phyloP scores from a whole-genome alignment of 1,140 invertebrate genomes.

The Oryzaephilus surinamensis region DNA sequence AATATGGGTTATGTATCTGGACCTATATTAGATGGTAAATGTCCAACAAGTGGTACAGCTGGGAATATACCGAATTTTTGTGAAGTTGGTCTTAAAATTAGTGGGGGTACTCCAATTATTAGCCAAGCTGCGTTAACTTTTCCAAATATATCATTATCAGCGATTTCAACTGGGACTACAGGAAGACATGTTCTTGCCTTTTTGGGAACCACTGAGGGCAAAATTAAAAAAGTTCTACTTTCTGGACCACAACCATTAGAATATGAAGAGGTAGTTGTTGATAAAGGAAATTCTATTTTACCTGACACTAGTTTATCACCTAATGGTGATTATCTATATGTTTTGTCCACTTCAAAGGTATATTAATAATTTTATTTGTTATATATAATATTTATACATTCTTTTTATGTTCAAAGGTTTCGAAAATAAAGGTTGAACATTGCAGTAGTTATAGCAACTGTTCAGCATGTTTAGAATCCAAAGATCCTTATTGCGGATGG shows the following conservation, averaged over 20 bases:
- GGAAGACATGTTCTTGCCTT: slow-evolving; percentile 86
- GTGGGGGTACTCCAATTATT: slow-evolving; percentile 72
- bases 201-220: slow-evolving; percentile 69
- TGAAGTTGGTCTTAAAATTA: slow-evolving; percentile 85
- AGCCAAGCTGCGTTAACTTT: slow-evolving; percentile 62
- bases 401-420: slow-evolving; percentile 45
- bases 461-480: slow-evolving; percentile 77
- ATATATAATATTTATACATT: not conserved
- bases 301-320: slow-evolving; percentile 74
- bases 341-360: slow-evolving; percentile 58
- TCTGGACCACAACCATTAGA: slow-evolving; percentile 52
- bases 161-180: slow-evolving; percentile 71
- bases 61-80: slow-evolving; percentile 89
- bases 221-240: slow-evolving; percentile 70
- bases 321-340: slow-evolving; percentile 62
- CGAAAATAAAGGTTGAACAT: slow-evolving; percentile 85
- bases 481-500: slow-evolving; percentile 97
- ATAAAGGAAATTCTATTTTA: slow-evolving; percentile 60
- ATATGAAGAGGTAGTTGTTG: slow-evolving; percentile 67
- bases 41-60: slow-evolving; percentile 70
- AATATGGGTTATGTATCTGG: slow-evolving; percentile 92
- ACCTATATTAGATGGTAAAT: slow-evolving; percentile 79
- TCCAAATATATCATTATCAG: slow-evolving; percentile 69
- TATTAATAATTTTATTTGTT: too few species aligned
- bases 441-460: slow-evolving; percentile 85